phyloP scores from a whole-genome alignment of 2,797 vertebrate genomes.

The Sternotherus odoratus region DNA sequence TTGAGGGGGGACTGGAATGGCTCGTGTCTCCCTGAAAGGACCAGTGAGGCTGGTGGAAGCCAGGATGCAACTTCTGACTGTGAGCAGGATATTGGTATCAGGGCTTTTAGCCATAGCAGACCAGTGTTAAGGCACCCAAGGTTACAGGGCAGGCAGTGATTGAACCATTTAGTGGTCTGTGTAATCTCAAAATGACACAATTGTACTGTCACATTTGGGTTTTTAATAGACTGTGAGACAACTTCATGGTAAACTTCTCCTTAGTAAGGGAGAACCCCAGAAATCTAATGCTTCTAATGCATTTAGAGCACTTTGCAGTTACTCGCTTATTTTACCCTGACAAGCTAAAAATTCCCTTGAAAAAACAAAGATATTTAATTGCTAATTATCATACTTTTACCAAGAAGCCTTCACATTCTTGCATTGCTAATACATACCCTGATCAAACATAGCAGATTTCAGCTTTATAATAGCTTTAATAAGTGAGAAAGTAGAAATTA shows the following conservation, averaged over 20 bases:
- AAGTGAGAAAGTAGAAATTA: neutral
- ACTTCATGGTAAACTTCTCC: neutral
- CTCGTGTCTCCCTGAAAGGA: neutral
- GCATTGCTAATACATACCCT: neutral
- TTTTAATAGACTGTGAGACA: neutral
- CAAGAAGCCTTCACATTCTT: slow-evolving; percentile 19
- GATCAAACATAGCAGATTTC: slow-evolving; percentile 6
- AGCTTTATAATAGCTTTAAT: neutral
- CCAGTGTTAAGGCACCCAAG: neutral
- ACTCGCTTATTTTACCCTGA: neutral
- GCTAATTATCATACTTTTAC: neutral
- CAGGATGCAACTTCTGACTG: neutral
- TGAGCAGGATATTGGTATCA: neutral
- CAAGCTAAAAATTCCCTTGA: neutral
- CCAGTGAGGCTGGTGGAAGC: neutral
- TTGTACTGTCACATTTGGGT: neutral
- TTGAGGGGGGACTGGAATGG: neutral
- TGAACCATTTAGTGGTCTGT: neutral
- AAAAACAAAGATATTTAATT: neutral
- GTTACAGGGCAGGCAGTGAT: neutral
- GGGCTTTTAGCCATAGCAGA: neutral
- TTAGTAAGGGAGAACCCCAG: neutral
- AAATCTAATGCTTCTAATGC: neutral
- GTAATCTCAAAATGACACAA: neutral
- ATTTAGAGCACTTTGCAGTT: neutral